phyloP scores from a whole-genome alignment of 2,888 invertebrate genomes.

The Blera fallax region DNA sequence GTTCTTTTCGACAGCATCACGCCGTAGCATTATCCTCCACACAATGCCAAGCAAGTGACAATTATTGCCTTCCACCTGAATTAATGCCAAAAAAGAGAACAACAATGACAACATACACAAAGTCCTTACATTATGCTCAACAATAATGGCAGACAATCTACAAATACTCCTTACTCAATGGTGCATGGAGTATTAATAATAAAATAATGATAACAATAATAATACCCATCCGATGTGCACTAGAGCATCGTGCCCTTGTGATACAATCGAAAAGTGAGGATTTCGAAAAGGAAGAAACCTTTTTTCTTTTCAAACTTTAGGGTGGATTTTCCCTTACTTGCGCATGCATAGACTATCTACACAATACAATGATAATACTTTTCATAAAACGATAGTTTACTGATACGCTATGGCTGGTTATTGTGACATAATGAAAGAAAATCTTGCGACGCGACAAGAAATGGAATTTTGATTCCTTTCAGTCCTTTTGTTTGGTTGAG shows the following conservation, averaged over 20 bases:
- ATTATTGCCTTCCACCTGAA: conserved; percentile 56
- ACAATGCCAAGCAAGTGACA: conserved; percentile 17
- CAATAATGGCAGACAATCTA: conserved; percentile 37
- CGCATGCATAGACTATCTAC: background rate
- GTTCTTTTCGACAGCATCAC: conserved; percentile 13
- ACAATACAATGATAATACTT: background rate
- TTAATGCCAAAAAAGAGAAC: conserved; percentile 21
- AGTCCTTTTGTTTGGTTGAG: background rate
- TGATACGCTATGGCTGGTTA: background rate
- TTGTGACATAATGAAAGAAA: background rate
- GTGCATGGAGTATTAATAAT: conserved; percentile 51
- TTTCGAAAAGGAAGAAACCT: background rate
- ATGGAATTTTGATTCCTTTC: background rate
- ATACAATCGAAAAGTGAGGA: conserved; percentile 13
- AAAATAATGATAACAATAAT: conserved; percentile 52
- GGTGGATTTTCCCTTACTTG: background rate
- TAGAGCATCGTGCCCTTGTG: conserved; percentile 24
- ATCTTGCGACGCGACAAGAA: background rate
- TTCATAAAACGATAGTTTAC: background rate
- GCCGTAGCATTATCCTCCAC: background rate
- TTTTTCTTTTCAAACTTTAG: background rate
- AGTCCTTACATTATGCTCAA: background rate
- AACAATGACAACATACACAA: conserved; percentile 29
- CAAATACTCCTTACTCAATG: conserved; percentile 45
- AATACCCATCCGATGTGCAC: conserved; percentile 44